Base-by-base conservation (phyloP, 2,888 invertebrate species). In the Pyrocoelia pectoralis region DNA sequence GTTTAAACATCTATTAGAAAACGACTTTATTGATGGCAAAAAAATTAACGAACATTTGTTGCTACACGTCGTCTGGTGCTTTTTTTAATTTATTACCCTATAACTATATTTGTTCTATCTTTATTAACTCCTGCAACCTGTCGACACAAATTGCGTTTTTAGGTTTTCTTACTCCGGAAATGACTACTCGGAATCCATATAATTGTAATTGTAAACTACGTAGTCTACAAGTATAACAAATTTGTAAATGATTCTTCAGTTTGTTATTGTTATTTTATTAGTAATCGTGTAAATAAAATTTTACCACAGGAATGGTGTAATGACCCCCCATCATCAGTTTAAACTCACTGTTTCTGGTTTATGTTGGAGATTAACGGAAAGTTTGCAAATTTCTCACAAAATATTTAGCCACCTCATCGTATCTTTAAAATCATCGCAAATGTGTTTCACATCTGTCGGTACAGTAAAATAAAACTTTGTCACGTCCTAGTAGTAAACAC, bases 111-210 rank as follows among this genome's bases (percentile, higher is more conserved):
- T 43, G 43, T 43, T 43, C 43, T 6, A 12, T 14, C 13, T 43
- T 43, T 43, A 43, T 43, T 43, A 14, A 24, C 43, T 14, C 13
- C 13, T 43, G 59, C 67, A 61, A 68, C 69, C 67, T 69, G 66
- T 68, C 67, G 64, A 61, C 46, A 56, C 57, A 70, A 68, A 70
- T 68, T 70, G 67, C 70, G 68, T 66, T 70, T 70, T 66, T 68
- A 59, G 68, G 70, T 55, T 70, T 70, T 69, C 69, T 66, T 62
- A 61, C 65, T 67, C 70, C 69, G 70, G 70, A 70, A 70, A 70
- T 70, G 68, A 70, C 67, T 69, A 58, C 41, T 24, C 6, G 24
- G 66, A 63, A 63, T 60, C 68, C 70, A 67, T 70, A 67, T 19
- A 62, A 56, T 28, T 55, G 33, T 50, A 63, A 61, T 65, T 68